Evolutionary conservation across 2,797 vertebrate species (phyloP).

Genomic region (Hoplostethus mediterraneus): DNA sequence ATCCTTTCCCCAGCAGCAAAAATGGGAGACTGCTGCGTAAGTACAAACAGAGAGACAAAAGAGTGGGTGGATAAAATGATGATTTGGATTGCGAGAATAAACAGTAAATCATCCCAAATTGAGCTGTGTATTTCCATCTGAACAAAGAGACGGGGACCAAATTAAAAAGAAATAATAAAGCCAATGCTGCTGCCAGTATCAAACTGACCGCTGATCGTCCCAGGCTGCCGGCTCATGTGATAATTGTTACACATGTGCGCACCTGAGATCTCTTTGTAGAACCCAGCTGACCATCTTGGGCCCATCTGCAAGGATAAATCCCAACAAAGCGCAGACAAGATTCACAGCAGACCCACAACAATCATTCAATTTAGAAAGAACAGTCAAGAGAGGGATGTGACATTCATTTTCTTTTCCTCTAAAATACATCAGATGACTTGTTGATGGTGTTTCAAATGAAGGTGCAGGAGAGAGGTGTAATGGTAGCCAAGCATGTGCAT

Average conservation of each 20-base stretch:
- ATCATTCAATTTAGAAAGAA: slow-evolving; percentile 79
- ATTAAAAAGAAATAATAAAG: slow-evolving; percentile 35
- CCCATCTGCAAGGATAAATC: slow-evolving; percentile 44
- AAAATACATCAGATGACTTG: slow-evolving; percentile 87
- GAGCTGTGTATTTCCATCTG: slow-evolving; percentile 72
- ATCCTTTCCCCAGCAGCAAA: slow-evolving; percentile 91
- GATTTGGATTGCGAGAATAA: slow-evolving; percentile 80
- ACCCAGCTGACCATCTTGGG: slow-evolving; percentile 47
- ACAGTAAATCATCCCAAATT: slow-evolving; percentile 63
- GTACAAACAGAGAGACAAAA: slow-evolving; percentile 70
- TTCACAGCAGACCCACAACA: slow-evolving; percentile 73
- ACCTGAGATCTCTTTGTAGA: slow-evolving; percentile 71
- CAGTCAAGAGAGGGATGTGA: slow-evolving; percentile 90
- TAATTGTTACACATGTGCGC: slow-evolving; percentile 50
- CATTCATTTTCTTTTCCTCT: slow-evolving; percentile 87
- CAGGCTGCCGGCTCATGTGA: slow-evolving; percentile 66
- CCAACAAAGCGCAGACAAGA: slow-evolving; percentile 54
- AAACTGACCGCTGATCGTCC: slow-evolving; percentile 57
- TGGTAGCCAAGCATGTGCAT: slow-evolving; percentile 82
- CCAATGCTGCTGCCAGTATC: slow-evolving; percentile 55
- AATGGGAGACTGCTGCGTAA: slow-evolving; percentile 71
- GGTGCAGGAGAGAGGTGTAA: slow-evolving; percentile 64
- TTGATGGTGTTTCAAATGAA: slow-evolving; percentile 65
- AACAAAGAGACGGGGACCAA: slow-evolving; percentile 47
- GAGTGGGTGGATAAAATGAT: slow-evolving; percentile 77